Percentiles rank a stretch among this genome's conserved stretches.
Conservation (phyloP, 2,797 vertebrate genomes). For the Apodemus agrarius region DNA sequence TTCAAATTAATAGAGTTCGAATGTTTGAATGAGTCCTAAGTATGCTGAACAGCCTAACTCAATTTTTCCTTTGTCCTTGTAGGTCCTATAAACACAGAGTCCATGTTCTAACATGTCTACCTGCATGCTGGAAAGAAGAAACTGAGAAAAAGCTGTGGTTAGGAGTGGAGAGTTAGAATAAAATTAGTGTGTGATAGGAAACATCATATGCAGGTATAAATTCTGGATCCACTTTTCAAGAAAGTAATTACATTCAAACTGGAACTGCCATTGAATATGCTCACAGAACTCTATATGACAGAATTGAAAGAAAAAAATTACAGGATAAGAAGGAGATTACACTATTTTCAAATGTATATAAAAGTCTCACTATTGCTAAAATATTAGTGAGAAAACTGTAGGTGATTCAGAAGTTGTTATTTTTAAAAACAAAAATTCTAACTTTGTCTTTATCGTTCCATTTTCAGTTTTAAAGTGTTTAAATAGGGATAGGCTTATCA, state of each 20-base stretch:
- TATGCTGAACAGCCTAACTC: background rate
- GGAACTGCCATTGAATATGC: background rate
- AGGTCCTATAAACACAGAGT: background rate
- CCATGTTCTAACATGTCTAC: background rate
- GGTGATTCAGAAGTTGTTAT: background rate
- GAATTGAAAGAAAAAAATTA: background rate
- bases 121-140: background rate
- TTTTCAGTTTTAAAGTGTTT: background rate
- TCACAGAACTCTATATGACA: background rate
- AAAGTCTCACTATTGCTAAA: background rate
- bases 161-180: background rate
- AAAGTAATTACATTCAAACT: background rate
- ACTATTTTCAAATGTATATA: background rate
- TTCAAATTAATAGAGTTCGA: background rate
- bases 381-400: background rate
- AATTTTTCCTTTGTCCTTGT: background rate
- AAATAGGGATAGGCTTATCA: background rate
- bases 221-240: background rate
- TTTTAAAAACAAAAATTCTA: background rate
- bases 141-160: background rate
- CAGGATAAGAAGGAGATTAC: background rate
- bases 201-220: background rate
- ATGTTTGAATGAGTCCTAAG: conserved; percentile 2
- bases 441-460: background rate
- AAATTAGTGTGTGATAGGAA: background rate